Evolutionary conservation across 2,797 vertebrate genomes (phyloP), one percentile per base, ranked within the genome.

Genomic region (Trachops cirrhosus): DNA sequence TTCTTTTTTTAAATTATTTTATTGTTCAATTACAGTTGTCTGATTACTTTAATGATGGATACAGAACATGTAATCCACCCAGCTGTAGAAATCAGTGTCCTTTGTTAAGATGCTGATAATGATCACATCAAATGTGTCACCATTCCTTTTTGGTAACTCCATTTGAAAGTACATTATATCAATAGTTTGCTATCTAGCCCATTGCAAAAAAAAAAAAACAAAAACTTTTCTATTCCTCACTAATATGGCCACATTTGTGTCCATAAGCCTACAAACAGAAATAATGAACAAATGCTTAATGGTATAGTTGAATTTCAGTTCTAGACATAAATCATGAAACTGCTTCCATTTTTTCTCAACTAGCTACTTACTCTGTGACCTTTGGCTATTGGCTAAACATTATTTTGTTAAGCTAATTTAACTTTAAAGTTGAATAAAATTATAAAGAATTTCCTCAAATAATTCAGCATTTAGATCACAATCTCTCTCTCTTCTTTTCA

Each of bases 371-470:
- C 0, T 70, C 21, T 34, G 57, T 48, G 74, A 93, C 29, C 12
- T 96, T 67, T 71, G 14, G 15, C 15, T 50, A 9, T 18, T 79
- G 94, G 59, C 5, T 84, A 94, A 86, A 85, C 8, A 57, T 77
- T 57, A 84, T 97, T 97, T 97, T 97, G 41, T 68, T 95, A 86
- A 89, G 22, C 2, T 68, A 96, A 59, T 78, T 22, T 89, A 94
- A 80, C 52, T 39, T 78, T 84, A 97, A 94, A 92, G 59, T 34
- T 68, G 26, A 32, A 19, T 52, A 95, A 97, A 97, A 91, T 54
- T 97, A 79, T 79, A 62, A 97, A n/a, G 19, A 89, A 50, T 80
- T 97, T n/a, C 14, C 8, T 93, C 70, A 74, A 8, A 12, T 70
- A 2, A 21, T 73, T 41, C 50, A 34, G 6, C 78, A 80, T 67